Evolutionary conservation across 2,113 vertebrate species (phyloP).

Genomic region (Carassius carassius): DNA sequence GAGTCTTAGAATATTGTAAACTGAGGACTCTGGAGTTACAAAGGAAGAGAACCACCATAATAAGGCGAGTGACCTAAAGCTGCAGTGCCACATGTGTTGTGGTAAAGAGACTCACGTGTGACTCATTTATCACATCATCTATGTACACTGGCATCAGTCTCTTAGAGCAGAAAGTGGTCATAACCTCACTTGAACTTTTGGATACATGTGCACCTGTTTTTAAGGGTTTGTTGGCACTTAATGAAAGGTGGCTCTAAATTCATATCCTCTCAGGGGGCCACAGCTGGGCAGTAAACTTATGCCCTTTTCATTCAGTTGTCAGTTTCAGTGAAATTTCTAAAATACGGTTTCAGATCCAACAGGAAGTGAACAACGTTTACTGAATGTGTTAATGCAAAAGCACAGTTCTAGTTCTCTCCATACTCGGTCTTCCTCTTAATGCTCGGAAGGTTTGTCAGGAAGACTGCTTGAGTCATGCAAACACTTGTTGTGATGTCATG

Average conservation of each 20-base stretch:
- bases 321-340: not conserved
- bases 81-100: slow-evolving; percentile 61
- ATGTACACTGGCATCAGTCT: slow-evolving; percentile 63
- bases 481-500: slow-evolving; percentile 78
- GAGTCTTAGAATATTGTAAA: not conserved
- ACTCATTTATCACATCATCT: slow-evolving; percentile 57
- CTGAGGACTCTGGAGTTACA: not conserved
- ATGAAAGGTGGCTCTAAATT: slow-evolving; percentile 71
- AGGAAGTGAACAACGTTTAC: not conserved
- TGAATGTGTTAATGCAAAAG: not conserved
- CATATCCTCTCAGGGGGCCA: slow-evolving; percentile 66
- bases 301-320: slow-evolving; percentile 29
- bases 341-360: slow-evolving; percentile 1
- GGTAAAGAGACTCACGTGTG: slow-evolving; percentile 45
- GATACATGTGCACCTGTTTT: slow-evolving; percentile 58
- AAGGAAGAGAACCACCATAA: not conserved
- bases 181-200: slow-evolving; percentile 63
- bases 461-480: slow-evolving; percentile 69
- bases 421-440: not conserved
- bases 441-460: not conserved
- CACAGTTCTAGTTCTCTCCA: not conserved
- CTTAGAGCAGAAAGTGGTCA: slow-evolving; percentile 61
- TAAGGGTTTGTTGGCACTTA: slow-evolving; percentile 69
- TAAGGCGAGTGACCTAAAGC: slow-evolving; percentile 1
- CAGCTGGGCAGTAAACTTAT: slow-evolving; percentile 49